Base-by-base conservation (phyloP, 2,113 vertebrate genomes). In the Rallus limicola region DNA sequence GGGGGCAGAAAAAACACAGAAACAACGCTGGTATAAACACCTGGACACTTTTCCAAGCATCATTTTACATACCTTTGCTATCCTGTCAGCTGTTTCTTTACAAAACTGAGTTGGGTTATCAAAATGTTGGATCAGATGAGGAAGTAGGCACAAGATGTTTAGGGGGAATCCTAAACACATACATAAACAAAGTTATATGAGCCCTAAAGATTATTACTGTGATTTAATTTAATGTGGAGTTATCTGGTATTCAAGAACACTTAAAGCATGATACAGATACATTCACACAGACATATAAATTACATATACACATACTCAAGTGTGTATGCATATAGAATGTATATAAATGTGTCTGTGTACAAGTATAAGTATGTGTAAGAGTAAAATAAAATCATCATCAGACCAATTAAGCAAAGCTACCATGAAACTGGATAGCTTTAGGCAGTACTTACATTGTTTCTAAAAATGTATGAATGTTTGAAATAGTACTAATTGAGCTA, bases 111-210 rank as follows among this genome's bases (percentile, higher is more conserved):
- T 99, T 77, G 99, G 99, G 95, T 98, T 99, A 98, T 99, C 99
- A 98, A 99, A 99, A 98, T 99, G 99, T 96, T 99, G 99, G 95
- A 99, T 99, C 97, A 99, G 98, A 96, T 99, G 99, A 89, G 99
- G 99, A 96, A 99, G 98, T 87, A 99, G 98, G 98, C 99, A 99
- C 96, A 99, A 98, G 98, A 99, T 99, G 91, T 99, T 99, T 95
- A 99, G 96, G 87, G 99, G 99, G 96, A 99, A 99, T 95, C 99
- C 99, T 99, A 97, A 69, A 97, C 67, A 85, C 74, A 98, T 82
- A 94, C 34, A 88, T 28, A 96, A 92, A 83, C 34, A 88, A 33
- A 78, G 58, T 92, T 95, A 95, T 28, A 74, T 36, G 8, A 89
- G 58, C 11, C 42, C 34, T 63, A 31, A 78, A 33, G 5, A 24